A percentile compares a stretch with the other conserved stretches of the same genome.
These are phyloP conservation scores for Otis tarda DNA, from an alignment of 2,113 vertebrate species.

Conservation along the genomic window DNA sequence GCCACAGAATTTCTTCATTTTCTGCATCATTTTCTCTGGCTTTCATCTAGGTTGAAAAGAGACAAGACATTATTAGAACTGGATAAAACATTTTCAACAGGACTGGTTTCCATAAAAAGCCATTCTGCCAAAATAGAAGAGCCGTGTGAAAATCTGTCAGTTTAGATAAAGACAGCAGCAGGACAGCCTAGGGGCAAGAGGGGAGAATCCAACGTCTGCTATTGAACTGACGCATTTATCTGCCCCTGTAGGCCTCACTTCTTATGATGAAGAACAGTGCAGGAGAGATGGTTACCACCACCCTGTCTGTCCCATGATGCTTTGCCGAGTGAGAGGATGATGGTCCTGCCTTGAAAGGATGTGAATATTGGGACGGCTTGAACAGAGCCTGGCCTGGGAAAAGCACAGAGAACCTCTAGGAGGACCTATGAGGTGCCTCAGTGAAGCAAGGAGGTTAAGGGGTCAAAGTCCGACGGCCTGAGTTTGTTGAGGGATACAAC, in stretches of 20 bases:
- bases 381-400: not conserved
- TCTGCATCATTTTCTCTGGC: slow-evolving; percentile 2
- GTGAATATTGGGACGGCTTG: not conserved
- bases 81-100: not conserved
- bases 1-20: not conserved
- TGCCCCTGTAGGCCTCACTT: not conserved
- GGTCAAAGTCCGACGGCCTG: not conserved
- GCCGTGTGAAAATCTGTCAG: slow-evolving; percentile 19
- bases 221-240: fast-evolving
- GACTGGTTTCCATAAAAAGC: slow-evolving; percentile 7
- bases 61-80: not conserved
- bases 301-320: not conserved
- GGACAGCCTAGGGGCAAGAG: not conserved
- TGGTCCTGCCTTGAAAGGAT: not conserved
- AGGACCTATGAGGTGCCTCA: not conserved
- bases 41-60: slow-evolving; percentile 30
- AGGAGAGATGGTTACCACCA: not conserved
- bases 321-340: not conserved
- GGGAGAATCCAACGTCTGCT: not conserved
- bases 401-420: not conserved
- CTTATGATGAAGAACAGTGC: not conserved
- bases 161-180: slow-evolving; percentile 7
- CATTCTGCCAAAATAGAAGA: slow-evolving; percentile 6
- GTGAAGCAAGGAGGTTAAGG: not conserved
- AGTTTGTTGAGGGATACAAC: not conserved